Evolutionary conservation across 2,797 vertebrate species (phyloP), one percentile per base, ranked within the genome.

Genomic region (Neopelma chrysocephalum): DNA sequence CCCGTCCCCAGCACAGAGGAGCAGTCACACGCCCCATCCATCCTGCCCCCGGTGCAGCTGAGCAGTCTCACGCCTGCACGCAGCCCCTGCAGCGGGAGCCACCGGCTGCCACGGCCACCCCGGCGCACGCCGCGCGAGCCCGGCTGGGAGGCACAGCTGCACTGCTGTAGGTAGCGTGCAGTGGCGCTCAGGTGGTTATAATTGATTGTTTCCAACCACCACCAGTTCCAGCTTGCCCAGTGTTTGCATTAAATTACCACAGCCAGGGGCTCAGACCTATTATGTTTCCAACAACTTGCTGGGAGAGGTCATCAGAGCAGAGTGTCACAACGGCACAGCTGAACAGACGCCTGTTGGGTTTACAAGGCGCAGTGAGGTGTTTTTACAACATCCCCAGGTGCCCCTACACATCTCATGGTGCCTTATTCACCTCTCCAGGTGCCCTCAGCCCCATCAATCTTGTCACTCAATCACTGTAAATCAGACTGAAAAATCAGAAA

Each of bases 51-150:
- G 1, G 8, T 19, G 40, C 47, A 40, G 36, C 53, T 10, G 45
- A 51, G 51, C 2, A 7, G 15, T 36, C 26, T 29, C 54, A 12
- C 7, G 3, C 47, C 34, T 15, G 26, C 21, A 21, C 3, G 8
- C 43, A 50, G 61, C 23, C 36, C 40, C 58, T 9, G 58, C 15
- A 14, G 53, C 36, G 12, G 64, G 36, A 83, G 61, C 50, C 9
- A 1, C 61, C 2, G 3, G 76, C 29, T 5, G 1, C 20, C 45
- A 11, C 2, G 0, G 4, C 1, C 4, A 16, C 15, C 48, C 53
- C 1, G 0, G 3, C 1, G 0, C 4, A 4, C 1, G 56, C 38
- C 1, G 10, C 69, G 12, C 1, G 2, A n/a, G 61, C n/a, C 73
- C 0, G 8, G 68, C 19, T 0, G 1, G 69, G 43, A 58, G 51